Evolutionary conservation across 2,888 invertebrate species (phyloP).

Genomic region (Smittia sp.): DNA sequence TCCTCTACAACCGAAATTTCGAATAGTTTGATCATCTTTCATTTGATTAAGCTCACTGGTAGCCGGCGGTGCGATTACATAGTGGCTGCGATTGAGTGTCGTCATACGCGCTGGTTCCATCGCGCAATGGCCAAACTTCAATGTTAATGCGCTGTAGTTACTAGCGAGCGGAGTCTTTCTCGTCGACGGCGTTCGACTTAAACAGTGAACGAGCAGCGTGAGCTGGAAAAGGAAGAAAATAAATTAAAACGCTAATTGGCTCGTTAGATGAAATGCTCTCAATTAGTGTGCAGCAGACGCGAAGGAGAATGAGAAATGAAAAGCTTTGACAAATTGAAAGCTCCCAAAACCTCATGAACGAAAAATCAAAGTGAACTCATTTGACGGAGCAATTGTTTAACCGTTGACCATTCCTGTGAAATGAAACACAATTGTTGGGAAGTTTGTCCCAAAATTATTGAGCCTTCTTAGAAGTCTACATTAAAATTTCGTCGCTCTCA

Average conservation of each 20-base stretch:
- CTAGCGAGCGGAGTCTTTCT: slow-evolving; percentile 10
- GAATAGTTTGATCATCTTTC: slow-evolving; percentile 29
- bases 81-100: slow-evolving; percentile 20
- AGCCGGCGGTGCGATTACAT: not conserved
- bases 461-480: too few species aligned
- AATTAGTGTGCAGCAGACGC: too few species aligned
- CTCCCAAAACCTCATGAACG: too few species aligned
- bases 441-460: too few species aligned
- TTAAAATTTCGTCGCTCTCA: too few species aligned
- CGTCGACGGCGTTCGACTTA: slow-evolving; percentile 16
- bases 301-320: too few species aligned
- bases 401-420: too few species aligned
- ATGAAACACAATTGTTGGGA: too few species aligned
- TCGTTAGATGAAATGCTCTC: not conserved
- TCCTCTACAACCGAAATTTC: slow-evolving; percentile 29
- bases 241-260: not conserved
- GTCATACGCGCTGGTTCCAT: not conserved
- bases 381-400: too few species aligned
- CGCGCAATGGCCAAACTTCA: slow-evolving; percentile 4
- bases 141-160: slow-evolving; percentile 26
- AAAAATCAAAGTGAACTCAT: too few species aligned
- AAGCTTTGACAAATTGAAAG: too few species aligned
- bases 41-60: slow-evolving; percentile 21
- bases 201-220: slow-evolving; percentile 28
- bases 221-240: not conserved